A percentile compares a stretch with the other conserved stretches of the same genome.
phyloP scores from a whole-genome alignment of 1,140 invertebrate species.

The Drosophila orosa region DNA sequence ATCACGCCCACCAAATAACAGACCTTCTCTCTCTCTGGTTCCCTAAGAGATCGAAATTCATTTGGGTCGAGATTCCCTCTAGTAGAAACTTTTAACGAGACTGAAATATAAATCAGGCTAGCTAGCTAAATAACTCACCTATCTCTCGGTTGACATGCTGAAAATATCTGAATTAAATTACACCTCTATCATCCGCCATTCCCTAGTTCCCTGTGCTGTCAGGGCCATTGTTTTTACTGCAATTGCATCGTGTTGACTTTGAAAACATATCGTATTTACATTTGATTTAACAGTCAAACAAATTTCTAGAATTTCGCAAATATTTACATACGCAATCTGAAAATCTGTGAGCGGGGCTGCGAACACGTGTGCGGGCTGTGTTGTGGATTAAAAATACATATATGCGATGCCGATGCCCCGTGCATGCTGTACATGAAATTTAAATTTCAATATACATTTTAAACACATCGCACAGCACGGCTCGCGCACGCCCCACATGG shows the following conservation, averaged over 20 bases:
- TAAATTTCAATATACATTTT: slow-evolving; percentile 39
- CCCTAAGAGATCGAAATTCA: slow-evolving; percentile 16
- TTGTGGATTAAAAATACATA: slow-evolving; percentile 45
- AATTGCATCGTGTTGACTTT: slow-evolving; percentile 43
- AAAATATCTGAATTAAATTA: slow-evolving; percentile 34
- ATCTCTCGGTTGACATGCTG: neutral
- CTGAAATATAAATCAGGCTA: slow-evolving; percentile 1
- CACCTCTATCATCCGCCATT: slow-evolving; percentile 14
- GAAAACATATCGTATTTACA: slow-evolving; percentile 56
- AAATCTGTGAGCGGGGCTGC: slow-evolving; percentile 34
- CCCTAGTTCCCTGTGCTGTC: neutral
- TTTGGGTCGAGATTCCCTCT: slow-evolving; percentile 3
- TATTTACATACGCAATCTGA: slow-evolving; percentile 54
- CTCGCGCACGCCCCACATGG: slow-evolving; percentile 46
- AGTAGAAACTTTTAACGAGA: neutral
- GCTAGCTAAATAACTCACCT: slow-evolving; percentile 1
- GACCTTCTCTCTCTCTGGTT: neutral
- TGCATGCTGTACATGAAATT: slow-evolving; percentile 48
- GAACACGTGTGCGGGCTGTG: slow-evolving; percentile 20
- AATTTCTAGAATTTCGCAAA: slow-evolving; percentile 62
- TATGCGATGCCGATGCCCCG: neutral
- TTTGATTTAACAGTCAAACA: slow-evolving; percentile 62
- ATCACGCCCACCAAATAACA: slow-evolving; percentile 14
- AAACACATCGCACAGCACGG: slow-evolving; percentile 23
- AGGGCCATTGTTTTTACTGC: slow-evolving; percentile 45